Percentiles rank a stretch among this genome's conserved stretches.
phyloP scores from a whole-genome alignment of 2,113 vertebrate species.

The Calonectris borealis region DNA sequence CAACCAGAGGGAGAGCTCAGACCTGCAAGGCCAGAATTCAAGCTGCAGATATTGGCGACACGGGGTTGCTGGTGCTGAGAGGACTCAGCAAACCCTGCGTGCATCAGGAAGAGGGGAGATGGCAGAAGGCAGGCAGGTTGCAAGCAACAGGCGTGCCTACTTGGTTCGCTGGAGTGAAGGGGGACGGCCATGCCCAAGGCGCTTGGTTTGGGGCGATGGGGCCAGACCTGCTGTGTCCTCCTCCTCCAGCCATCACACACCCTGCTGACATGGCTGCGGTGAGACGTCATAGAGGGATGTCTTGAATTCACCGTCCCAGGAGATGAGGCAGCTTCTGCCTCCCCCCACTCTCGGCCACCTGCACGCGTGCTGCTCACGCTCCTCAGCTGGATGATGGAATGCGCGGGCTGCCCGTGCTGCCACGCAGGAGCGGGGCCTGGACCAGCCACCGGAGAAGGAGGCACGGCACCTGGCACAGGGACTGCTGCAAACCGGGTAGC shows the following conservation, averaged over 20 bases:
- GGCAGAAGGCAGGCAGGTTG: neutral
- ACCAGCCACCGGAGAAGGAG: neutral
- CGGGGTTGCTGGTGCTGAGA: neutral
- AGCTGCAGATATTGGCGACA: neutral
- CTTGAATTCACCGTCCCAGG: neutral
- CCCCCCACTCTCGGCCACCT: neutral
- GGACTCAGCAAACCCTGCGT: neutral
- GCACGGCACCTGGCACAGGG: neutral
- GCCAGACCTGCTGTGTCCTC: neutral
- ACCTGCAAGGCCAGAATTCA: neutral
- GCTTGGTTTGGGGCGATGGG: neutral
- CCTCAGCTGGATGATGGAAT: rapidly evolving
- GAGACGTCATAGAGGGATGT: too few species aligned
- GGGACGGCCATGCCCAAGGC: neutral
- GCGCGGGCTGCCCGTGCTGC: neutral
- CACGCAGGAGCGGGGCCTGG: neutral
- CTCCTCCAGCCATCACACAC: neutral
- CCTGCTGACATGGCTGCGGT: neutral
- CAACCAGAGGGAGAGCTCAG: neutral
- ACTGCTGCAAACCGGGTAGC: neutral
- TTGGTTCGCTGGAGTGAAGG: rapidly evolving
- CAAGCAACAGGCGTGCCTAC: neutral
- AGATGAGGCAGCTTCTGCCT: neutral
- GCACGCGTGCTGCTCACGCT: rapidly evolving
- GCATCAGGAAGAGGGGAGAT: neutral